Percentiles rank a stretch among this genome's conserved stretches.
phyloP scores from a whole-genome alignment of 1,140 invertebrate species.

The Thalassaphorura encarpata region DNA sequence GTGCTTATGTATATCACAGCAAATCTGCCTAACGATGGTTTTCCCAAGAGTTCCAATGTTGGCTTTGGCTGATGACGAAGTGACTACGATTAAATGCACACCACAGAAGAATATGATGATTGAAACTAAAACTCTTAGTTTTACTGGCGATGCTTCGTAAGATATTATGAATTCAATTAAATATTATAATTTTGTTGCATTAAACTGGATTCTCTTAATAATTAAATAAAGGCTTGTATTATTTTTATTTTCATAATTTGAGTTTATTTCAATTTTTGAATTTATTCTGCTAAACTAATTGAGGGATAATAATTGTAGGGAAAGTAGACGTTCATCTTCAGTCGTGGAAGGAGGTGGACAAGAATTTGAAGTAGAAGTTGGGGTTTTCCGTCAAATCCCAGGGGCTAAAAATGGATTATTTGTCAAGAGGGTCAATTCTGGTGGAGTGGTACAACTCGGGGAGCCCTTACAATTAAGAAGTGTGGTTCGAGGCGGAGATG shows the following conservation, averaged over 20 bases:
- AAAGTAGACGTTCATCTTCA: conserved; percentile 22
- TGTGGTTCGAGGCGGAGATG: conserved; percentile 29
- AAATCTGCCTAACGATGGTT: conserved; percentile 31
- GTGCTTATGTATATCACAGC: no score
- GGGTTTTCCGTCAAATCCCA: conserved; percentile 30
- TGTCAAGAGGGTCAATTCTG: conserved; percentile 27
- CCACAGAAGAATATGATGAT: conserved; percentile 25
- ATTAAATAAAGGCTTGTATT: no score
- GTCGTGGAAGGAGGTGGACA: conserved; percentile 29
- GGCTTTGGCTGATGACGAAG: conserved; percentile 31
- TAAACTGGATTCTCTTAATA: no score
- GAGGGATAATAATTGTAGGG: no score
- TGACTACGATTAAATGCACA: conserved; percentile 31
- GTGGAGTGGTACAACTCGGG: conserved; percentile 30
- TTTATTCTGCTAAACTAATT: no score
- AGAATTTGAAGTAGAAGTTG: conserved; percentile 32
- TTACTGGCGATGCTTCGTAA: conserved; percentile 29
- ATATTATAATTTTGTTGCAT: no score
- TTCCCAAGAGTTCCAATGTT: conserved; percentile 28
- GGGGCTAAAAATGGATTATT: conserved; percentile 29
- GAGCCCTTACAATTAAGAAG: conserved; percentile 28
- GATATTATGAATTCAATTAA: no score
- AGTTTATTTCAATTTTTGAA: no score
- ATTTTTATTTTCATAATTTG: no score
- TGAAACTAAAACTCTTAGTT: conserved; percentile 26